Evolutionary conservation across 2,888 invertebrate genomes (phyloP), one percentile per base, ranked within the genome.

Genomic region (Nezara viridula): DNA sequence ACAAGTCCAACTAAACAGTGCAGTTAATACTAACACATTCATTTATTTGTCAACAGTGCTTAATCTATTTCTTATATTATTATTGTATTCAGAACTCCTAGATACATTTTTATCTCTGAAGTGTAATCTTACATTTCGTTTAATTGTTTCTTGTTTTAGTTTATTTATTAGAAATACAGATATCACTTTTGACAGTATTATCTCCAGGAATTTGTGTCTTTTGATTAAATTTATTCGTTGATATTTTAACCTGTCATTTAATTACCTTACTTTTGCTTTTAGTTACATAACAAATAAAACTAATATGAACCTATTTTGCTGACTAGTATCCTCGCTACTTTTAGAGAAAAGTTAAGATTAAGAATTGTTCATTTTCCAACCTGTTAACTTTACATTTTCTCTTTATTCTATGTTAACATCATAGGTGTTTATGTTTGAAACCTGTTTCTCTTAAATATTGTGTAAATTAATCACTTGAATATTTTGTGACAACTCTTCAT

Each of bases 11-110:
- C 32, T 27, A 19, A 86, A 55, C 66, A 89, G 85, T 88, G 73
- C 32, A 60, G 50, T 86, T 50, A 55, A 44, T 60, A 55, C 66
- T 50, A 32, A 86, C 50, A 86, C 86, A 86, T 52, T 86, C 50
- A n/a, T 55, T 86, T 86, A 86, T 55, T 86, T 86, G 66, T 86
- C 40, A 60, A 86, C 86, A 86, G 50, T 47, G 27, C 14, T 66
- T 86, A 86, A 86, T 52, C 52, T 86, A 52, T 50, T 49, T 52
- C 86, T n/a, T 86, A 32, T 55, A 50, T 49, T 21, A 73, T 37
- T 73, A 27, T 73, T 37, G 19, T 73, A 37, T 19, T 21, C 66
- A 73, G 66, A 73, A 5, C 21, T 73, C 7, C 24, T 37, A 37
- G 19, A 60, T 73, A 37, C 19, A 19, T 37, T 37, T 37, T 16